Evolutionary conservation across 2,888 invertebrate genomes (phyloP), one percentile per base, ranked within the genome.

Genomic region (Machimus rusticus): DNA sequence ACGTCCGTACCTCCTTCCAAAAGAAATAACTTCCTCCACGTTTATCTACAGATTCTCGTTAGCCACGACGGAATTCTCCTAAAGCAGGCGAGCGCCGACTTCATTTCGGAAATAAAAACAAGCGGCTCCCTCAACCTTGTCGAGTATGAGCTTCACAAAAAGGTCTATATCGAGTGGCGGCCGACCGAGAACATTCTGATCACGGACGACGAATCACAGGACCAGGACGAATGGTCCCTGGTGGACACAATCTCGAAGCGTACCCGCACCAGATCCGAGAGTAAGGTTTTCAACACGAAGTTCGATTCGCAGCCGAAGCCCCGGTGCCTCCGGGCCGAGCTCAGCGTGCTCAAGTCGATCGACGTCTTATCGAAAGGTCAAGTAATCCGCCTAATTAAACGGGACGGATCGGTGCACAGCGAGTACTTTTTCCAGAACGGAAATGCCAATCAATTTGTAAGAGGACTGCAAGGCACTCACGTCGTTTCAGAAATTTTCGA

Each of bases 401-500:
- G 95, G 89, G 92, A 91, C 76, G 95, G 95, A 94, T 95, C 81
- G 1, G 81, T 91, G 5, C 92, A 93, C 88, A 91, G 96, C 89
- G 96, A 96, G 5, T 97, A 98, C 91, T 96, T 97, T 91, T 98
- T 98, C 93, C 97, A 97, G 91, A 95, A 96, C 89, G 97, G 97
- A 0, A 97, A 98, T 90, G 97, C 97, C 0, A 96, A 97, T 90
- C 94, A 95, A 87, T 93, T 93, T 88, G 90, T 93, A 19, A 90
- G 91, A 5, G 91, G 91, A 14, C 91, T 93, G 90, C 90, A 91
- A 1, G 91, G 91, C 55, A 88, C 91, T 31, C 91, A 92, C 89
- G 90, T 92, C 19, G 92, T 96, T 74, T 96, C 95, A 91, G 93
- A 97, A 19, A 95, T 98, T 1, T 93, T 96, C 1, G 95, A 95